Conservation (phyloP, 2,113 vertebrate genomes). For the Vulpes ferrilata region DNA sequence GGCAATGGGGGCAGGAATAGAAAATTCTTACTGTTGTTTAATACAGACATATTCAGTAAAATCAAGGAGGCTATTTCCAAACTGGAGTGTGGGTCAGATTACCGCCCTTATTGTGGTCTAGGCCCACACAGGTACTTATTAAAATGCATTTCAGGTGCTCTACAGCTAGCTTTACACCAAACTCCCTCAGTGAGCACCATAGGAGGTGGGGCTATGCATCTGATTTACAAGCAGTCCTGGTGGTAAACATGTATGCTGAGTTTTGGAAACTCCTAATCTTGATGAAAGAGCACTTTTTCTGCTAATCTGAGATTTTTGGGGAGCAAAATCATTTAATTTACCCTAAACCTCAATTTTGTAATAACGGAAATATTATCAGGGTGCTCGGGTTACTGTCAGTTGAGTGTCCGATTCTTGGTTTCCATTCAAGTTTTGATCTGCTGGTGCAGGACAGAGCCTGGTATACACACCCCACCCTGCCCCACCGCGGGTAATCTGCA, state of each 20-base stretch:
- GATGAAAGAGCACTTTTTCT: background rate
- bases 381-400: background rate
- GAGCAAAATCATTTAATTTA: slow-evolving; percentile 12
- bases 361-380: background rate
- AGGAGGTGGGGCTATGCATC: background rate
- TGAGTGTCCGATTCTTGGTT: background rate
- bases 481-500: background rate
- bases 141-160: background rate
- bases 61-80: slow-evolving; percentile 25
- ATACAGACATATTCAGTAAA: slow-evolving; percentile 17
- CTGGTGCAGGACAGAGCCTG: background rate
- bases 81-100: background rate
- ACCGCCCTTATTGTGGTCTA: background rate
- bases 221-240: background rate
- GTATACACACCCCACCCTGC: background rate
- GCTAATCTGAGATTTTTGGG: background rate
- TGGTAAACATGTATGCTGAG: background rate
- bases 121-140: background rate
- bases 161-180: background rate
- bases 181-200: background rate
- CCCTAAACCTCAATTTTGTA: background rate
- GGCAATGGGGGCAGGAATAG: background rate
- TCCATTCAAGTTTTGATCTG: background rate
- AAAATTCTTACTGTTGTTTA: background rate
- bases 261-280: background rate